A percentile compares a stretch with the other conserved stretches of the same genome.
Conservation (phyloP, 2,888 invertebrate species). For the Tanytarsus gracilentus region DNA sequence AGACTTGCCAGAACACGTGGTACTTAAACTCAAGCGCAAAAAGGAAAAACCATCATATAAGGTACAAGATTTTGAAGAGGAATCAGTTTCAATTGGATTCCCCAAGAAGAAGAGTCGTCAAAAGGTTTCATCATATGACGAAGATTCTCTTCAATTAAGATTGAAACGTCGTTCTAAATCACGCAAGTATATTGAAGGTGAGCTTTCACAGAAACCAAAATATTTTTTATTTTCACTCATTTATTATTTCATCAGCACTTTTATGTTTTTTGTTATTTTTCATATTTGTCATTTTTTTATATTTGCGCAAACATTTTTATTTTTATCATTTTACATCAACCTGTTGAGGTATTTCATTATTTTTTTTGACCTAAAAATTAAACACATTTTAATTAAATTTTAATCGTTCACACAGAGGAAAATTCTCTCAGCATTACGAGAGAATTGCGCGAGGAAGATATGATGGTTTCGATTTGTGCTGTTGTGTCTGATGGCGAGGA, state of each 20-base stretch:
- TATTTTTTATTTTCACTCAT: neutral
- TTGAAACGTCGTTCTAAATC: slow-evolving; percentile 59
- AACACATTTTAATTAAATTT: neutral
- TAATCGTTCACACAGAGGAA: slow-evolving; percentile 50
- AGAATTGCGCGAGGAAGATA: slow-evolving; percentile 55
- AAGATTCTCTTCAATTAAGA: slow-evolving; percentile 60
- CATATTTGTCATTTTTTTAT: slow-evolving; percentile 29
- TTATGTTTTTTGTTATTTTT: slow-evolving; percentile 25
- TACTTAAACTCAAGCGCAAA: slow-evolving; percentile 46
- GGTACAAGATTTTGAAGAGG: slow-evolving; percentile 50
- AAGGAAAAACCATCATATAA: slow-evolving; percentile 46
- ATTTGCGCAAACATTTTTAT: slow-evolving; percentile 24
- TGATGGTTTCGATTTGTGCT: slow-evolving; percentile 73
- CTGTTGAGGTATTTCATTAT: slow-evolving; percentile 29
- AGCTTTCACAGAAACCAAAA: slow-evolving; percentile 35
- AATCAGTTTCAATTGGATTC: slow-evolving; percentile 47
- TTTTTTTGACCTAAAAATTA: neutral
- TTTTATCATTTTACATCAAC: slow-evolving; percentile 15
- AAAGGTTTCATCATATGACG: slow-evolving; percentile 49
- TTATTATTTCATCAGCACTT: neutral
- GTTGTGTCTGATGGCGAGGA: slow-evolving; percentile 82
- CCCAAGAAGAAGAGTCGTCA: slow-evolving; percentile 41
- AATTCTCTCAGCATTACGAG: slow-evolving; percentile 60
- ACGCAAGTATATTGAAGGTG: slow-evolving; percentile 59
- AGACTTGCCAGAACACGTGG: slow-evolving; percentile 39